A percentile compares a stretch with the other conserved stretches of the same genome.
Conservation (phyloP, 1,140 invertebrate genomes). For the Leptoteleia sp. region DNA sequence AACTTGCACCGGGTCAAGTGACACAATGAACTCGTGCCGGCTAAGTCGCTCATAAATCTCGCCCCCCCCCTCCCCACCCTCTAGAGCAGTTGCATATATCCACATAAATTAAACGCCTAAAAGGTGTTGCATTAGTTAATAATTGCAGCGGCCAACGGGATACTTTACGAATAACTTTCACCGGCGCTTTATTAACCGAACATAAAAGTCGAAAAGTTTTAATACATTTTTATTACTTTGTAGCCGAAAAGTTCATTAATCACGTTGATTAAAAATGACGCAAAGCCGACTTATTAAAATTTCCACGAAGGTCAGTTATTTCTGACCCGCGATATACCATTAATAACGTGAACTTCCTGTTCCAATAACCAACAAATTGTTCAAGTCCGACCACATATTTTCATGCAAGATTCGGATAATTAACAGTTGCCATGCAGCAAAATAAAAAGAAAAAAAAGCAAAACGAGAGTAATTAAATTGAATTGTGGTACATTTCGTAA, state of each 20-base stretch:
- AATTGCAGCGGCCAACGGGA: neutral
- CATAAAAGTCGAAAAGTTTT: no score
- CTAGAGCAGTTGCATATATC: constrained; percentile 11
- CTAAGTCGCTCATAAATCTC: constrained; percentile 26
- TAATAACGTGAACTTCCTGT: constrained; percentile 10
- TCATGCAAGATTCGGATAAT: constrained; percentile 7
- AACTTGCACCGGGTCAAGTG: constrained; percentile 42
- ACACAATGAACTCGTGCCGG: constrained; percentile 24
- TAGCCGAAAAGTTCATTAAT: constrained; percentile 16
- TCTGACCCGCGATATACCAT: constrained; percentile 5
- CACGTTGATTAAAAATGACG: neutral
- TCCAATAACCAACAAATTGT: constrained; percentile 20
- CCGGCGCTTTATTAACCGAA: neutral
- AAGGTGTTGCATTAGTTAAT: constrained; percentile 37
- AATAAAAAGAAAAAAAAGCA: neutral
- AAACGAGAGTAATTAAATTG: constrained; percentile 24
- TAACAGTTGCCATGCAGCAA: neutral
- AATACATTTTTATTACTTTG: no score
- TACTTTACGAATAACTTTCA: constrained; percentile 10
- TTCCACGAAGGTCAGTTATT: neutral
- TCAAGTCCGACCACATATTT: constrained; percentile 9
- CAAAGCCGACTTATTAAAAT: constrained; percentile 1
- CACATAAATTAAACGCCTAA: constrained; percentile 29
- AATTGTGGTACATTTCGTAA: constrained; percentile 15
- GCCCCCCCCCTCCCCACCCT: no score